These are phyloP conservation scores for Spheniscus humboldti DNA, from an alignment of 2,797 vertebrate species.

Conservation along the genomic window DNA sequence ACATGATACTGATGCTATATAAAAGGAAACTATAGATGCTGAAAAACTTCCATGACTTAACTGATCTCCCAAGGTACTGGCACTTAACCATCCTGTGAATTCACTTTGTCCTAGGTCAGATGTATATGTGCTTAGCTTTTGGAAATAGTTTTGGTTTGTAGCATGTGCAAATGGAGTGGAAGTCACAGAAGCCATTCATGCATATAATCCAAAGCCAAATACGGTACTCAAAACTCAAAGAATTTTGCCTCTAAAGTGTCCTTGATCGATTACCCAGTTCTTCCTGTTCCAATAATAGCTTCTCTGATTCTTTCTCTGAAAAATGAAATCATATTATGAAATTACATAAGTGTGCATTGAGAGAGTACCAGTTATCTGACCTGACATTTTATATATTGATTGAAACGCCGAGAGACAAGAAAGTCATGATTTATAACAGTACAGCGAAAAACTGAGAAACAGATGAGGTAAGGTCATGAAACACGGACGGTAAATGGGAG, in stretches of 20 bases:
- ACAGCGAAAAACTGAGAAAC: neutral
- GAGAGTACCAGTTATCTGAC: constrained; percentile 11
- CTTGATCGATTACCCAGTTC: neutral
- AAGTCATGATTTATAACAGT: neutral
- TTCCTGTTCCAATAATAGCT: constrained; percentile 27
- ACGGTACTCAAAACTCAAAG: neutral
- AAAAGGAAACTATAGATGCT: neutral
- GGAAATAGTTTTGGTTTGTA: neutral
- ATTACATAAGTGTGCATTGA: constrained; percentile 19
- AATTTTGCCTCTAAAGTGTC: neutral
- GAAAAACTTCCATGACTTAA: neutral
- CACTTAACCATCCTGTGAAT: neutral
- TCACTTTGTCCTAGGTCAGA: neutral
- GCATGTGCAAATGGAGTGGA: neutral
- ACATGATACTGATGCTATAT: neutral
- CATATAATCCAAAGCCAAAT: neutral
- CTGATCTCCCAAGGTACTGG: neutral
- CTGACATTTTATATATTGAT: constrained; percentile 23
- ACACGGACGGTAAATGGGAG: neutral
- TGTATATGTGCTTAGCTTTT: neutral
- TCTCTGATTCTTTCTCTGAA: neutral
- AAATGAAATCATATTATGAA: constrained; percentile 18
- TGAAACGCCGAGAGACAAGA: neutral
- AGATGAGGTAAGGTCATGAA: neutral
- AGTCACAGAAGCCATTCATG: neutral